Evolutionary conservation across 2,113 vertebrate genomes (phyloP).

Genomic region (Psammodynastes pulverulentus): DNA sequence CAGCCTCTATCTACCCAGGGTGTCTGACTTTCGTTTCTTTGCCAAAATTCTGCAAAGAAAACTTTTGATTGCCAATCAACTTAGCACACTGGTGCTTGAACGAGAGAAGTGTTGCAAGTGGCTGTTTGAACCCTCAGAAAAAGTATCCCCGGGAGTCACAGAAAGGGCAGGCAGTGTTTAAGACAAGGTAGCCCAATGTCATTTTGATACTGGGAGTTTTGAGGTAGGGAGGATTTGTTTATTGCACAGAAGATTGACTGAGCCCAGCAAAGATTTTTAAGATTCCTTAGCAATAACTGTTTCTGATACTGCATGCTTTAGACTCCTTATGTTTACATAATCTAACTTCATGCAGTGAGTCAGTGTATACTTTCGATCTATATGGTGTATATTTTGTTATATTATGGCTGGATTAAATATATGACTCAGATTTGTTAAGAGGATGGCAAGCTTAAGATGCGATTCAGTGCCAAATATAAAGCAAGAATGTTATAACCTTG

Average conservation of each 20-base stretch:
- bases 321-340: not conserved
- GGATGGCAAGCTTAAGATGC: not conserved
- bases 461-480: not conserved
- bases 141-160: not conserved
- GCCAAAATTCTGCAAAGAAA: not conserved
- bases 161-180: not conserved
- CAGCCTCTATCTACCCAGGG: too few species aligned
- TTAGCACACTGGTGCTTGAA: fast-evolving
- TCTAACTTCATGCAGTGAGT: not conserved
- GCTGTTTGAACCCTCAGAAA: not conserved
- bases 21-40: not conserved
- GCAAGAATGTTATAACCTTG: too few species aligned
- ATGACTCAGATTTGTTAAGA: not conserved
- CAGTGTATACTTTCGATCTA: not conserved
- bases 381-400: not conserved
- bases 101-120: not conserved
- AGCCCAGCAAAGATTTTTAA: not conserved
- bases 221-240: not conserved
- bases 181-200: not conserved
- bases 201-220: not conserved
- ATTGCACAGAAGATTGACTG: not conserved
- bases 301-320: not conserved
- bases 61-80: not conserved
- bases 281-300: not conserved
- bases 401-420: not conserved